Conservation (phyloP, 2,797 vertebrate species). For the Nasua narica region DNA sequence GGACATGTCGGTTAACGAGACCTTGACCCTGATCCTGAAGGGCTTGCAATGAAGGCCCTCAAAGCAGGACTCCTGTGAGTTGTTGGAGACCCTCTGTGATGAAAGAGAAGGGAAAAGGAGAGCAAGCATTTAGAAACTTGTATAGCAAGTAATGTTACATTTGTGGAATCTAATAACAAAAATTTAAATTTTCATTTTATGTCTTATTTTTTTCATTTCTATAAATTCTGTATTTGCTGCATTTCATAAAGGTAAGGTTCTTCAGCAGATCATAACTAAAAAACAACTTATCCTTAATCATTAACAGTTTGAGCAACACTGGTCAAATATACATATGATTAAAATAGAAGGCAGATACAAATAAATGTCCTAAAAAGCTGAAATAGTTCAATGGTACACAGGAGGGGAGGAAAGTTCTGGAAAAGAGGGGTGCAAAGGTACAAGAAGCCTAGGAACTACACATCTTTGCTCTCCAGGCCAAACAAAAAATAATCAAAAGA, state of each 20-base stretch:
- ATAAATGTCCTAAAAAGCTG: neutral
- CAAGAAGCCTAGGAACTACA: neutral
- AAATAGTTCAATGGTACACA: neutral
- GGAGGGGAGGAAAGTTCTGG: neutral
- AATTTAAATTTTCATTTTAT: neutral
- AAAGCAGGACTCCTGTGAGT: neutral
- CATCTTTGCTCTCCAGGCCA: neutral
- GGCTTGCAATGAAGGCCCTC: neutral
- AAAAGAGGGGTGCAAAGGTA: neutral
- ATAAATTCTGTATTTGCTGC: neutral
- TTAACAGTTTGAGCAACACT: neutral
- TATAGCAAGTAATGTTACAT: neutral
- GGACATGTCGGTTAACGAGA: neutral
- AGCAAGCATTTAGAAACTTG: neutral
- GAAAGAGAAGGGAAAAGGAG: neutral
- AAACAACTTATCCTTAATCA: neutral
- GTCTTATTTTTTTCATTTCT: slow-evolving; percentile 7
- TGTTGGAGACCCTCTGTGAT: neutral
- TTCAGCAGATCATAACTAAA: neutral
- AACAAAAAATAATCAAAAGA: neutral
- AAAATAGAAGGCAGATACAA: neutral
- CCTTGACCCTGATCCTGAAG: neutral
- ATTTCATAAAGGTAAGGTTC: neutral
- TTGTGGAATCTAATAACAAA: neutral
- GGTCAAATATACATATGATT: neutral